Evolutionary conservation across 2,888 invertebrate genomes (phyloP).

Genomic region (Caenorhabditis sp.): DNA sequence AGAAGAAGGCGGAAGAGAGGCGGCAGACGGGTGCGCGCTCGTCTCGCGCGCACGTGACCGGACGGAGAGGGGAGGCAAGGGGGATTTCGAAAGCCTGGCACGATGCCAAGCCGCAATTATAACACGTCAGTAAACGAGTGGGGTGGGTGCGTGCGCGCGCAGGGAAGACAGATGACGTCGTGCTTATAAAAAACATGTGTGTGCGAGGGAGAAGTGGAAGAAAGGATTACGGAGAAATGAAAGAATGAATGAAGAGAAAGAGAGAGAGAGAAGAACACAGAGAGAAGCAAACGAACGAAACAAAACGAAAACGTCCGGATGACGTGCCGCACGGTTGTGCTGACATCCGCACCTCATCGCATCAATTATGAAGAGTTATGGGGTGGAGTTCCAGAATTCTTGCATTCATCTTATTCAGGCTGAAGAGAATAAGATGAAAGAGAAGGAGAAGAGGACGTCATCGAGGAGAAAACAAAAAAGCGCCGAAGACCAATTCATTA

Average conservation of each 20-base stretch:
- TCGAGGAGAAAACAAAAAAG: slow-evolving; percentile 42
- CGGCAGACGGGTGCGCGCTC: slow-evolving; percentile 53
- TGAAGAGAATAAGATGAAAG: slow-evolving; percentile 20
- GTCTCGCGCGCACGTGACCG: slow-evolving; percentile 60
- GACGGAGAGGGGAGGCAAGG: slow-evolving; percentile 34
- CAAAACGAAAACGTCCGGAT: not conserved
- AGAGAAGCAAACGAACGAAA: too few relatives aligned
- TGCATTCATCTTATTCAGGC: slow-evolving; percentile 15
- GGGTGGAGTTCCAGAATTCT: not conserved
- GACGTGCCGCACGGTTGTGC: not conserved
- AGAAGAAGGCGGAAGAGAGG: slow-evolving; percentile 45
- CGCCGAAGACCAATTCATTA: slow-evolving; percentile 59
- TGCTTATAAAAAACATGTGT: slow-evolving; percentile 63
- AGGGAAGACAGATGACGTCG: slow-evolving; percentile 58
- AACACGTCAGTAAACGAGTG: slow-evolving; percentile 64
- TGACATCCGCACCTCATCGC: slow-evolving; percentile 30
- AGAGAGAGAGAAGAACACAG: slow-evolving; percentile 13
- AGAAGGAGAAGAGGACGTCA: slow-evolving; percentile 31
- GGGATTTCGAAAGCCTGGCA: slow-evolving; percentile 65
- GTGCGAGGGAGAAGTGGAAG: slow-evolving; percentile 17
- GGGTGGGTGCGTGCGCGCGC: slow-evolving; percentile 55
- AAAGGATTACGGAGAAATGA: too few relatives aligned
- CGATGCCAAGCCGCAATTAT: slow-evolving; percentile 68
- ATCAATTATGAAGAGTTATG: slow-evolving; percentile 22
- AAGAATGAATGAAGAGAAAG: slow-evolving; percentile 40